A percentile compares a stretch with the other conserved stretches of the same genome.
These are phyloP conservation scores for Sinocyclocheilus anshuiensis DNA, from an alignment of 2,113 vertebrate species.

Conservation along the genomic window DNA sequence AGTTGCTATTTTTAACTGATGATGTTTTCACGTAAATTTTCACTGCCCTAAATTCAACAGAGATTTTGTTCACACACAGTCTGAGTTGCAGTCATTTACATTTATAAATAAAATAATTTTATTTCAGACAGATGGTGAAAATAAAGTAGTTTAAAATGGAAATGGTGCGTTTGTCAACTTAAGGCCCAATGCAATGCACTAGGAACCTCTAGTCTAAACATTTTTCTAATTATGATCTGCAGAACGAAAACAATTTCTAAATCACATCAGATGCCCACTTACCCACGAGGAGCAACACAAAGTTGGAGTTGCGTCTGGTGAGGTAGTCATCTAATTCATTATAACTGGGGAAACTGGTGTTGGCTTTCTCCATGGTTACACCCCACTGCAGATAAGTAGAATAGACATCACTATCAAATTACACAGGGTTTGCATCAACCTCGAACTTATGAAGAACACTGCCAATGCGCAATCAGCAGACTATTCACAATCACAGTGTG, in stretches of 20 bases:
- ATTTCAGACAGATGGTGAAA: neutral
- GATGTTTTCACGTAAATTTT: too few species aligned
- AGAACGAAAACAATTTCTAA: neutral
- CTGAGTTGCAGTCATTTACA: neutral
- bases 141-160: neutral
- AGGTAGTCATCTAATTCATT: conserved; percentile 89
- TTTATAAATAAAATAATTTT: neutral
- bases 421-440: neutral
- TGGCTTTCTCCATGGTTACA: conserved; percentile 79
- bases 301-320: conserved; percentile 91
- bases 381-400: conserved; percentile 62
- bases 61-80: too few species aligned
- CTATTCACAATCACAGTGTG: neutral
- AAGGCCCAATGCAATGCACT: neutral
- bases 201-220: neutral
- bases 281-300: conserved; percentile 98
- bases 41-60: too few species aligned
- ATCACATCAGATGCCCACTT: conserved; percentile 50
- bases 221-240: neutral
- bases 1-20: too few species aligned
- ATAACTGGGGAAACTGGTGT: conserved; percentile 86
- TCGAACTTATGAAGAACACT: neutral
- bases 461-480: neutral
- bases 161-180: neutral
- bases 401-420: conserved; percentile 26